Conservation (phyloP, 2,888 invertebrate genomes). For the Geophilus truncorum region DNA sequence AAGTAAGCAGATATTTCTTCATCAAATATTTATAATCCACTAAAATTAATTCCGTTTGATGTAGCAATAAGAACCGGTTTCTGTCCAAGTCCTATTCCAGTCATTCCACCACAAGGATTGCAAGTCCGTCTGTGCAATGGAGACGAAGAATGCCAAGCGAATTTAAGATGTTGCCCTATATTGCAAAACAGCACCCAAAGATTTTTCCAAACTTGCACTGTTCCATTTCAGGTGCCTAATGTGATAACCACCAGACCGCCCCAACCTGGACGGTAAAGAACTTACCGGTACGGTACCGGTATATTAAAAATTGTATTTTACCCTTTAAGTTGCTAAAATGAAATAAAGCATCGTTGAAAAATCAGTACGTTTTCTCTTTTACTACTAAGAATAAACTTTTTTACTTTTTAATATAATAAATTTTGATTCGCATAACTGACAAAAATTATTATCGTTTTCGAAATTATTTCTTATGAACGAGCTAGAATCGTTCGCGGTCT, state of each 20-base stretch:
- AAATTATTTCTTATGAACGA: neutral
- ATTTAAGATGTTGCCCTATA: neutral
- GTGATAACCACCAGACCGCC: neutral
- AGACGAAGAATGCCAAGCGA: neutral
- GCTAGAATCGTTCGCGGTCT: neutral
- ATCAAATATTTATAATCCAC: neutral
- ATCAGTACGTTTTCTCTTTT: neutral
- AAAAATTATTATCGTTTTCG: neutral
- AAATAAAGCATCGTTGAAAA: neutral
- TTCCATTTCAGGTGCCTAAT: neutral
- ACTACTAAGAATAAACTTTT: neutral
- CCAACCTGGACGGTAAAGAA: neutral
- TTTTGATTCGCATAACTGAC: neutral
- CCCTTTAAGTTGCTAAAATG: neutral
- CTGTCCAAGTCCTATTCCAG: neutral
- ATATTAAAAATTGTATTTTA: neutral
- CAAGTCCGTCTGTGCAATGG: neutral
- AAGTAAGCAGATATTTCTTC: neutral
- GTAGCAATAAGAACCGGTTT: neutral
- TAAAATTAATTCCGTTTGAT: neutral
- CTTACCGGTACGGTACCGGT: neutral
- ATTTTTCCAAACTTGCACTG: constrained; percentile 1
- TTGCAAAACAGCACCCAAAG: constrained; percentile 5
- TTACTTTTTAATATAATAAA: neutral
- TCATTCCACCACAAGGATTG: neutral